Conservation (phyloP, 2,113 vertebrate genomes). For the Chloebia gouldiae region DNA sequence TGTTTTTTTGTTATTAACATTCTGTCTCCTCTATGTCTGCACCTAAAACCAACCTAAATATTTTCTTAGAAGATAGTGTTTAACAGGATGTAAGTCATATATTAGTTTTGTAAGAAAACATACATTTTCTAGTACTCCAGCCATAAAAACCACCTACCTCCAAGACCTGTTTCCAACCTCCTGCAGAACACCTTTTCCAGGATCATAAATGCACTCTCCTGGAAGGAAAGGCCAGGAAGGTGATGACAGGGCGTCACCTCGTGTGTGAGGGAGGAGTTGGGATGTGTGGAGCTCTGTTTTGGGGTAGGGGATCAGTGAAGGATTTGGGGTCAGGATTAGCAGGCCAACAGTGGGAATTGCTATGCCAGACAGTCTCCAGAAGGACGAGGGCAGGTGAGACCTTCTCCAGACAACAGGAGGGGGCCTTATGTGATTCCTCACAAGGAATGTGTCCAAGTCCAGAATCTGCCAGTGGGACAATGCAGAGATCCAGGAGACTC, state of each 20-base stretch:
- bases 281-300: background rate
- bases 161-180: constrained; percentile 7
- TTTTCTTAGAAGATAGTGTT: constrained; percentile 66
- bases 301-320: background rate
- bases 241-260: background rate
- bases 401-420: background rate
- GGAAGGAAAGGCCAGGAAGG: background rate
- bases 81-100: constrained; percentile 58
- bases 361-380: background rate
- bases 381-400: background rate
- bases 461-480: background rate
- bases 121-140: constrained; percentile 48
- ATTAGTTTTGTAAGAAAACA: constrained; percentile 63
- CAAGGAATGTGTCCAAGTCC: fast-evolving
- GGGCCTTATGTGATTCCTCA: background rate
- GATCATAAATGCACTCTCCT: background rate
- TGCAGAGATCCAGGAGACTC: fast-evolving
- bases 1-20: constrained; percentile 55
- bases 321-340: background rate
- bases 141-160: constrained; percentile 43
- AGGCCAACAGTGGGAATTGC: background rate
- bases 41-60: constrained; percentile 66
- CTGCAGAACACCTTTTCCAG: constrained; percentile 10
- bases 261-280: background rate
- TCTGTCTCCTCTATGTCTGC: constrained; percentile 57